Percentiles rank a stretch among this genome's conserved stretches.
Conservation (phyloP, 2,113 vertebrate species). For the Myrmecobius fasciatus region DNA sequence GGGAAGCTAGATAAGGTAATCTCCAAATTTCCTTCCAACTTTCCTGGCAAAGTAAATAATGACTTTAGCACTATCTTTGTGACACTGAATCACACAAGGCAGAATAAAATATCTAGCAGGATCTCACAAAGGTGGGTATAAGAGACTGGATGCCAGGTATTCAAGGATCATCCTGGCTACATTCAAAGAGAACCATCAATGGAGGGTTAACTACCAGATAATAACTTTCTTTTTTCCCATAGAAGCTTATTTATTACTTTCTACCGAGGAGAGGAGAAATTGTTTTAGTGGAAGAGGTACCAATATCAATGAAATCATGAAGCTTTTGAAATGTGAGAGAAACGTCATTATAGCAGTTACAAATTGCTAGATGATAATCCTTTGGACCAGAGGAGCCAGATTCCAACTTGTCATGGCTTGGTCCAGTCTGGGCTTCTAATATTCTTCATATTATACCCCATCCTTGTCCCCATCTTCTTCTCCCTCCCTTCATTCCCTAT, state of each 20-base stretch:
- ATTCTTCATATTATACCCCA: not conserved
- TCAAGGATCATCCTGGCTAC: not conserved
- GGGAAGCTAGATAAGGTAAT: not conserved
- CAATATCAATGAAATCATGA: not conserved
- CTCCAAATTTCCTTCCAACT: not conserved
- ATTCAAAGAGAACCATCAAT: not conserved
- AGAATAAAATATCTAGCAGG: not conserved
- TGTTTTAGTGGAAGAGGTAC: not conserved
- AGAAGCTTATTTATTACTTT: not conserved
- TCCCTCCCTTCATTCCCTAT: not conserved
- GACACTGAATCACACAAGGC: not conserved
- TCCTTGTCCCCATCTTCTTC: not conserved
- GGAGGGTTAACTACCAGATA: not conserved
- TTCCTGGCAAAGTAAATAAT: not conserved
- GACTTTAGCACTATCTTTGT: not conserved
- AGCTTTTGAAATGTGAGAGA: not conserved
- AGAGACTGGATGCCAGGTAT: not conserved
- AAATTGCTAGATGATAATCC: not conserved
- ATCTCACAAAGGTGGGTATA: not conserved
- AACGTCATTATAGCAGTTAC: not conserved
- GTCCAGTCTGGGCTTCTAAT: not conserved
- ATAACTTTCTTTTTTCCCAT: not conserved
- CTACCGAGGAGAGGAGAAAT: not conserved
- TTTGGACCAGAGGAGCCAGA: accelerated
- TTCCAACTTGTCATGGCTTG: not conserved